phyloP scores from a whole-genome alignment of 2,797 vertebrate genomes.

The Esox lucius region DNA sequence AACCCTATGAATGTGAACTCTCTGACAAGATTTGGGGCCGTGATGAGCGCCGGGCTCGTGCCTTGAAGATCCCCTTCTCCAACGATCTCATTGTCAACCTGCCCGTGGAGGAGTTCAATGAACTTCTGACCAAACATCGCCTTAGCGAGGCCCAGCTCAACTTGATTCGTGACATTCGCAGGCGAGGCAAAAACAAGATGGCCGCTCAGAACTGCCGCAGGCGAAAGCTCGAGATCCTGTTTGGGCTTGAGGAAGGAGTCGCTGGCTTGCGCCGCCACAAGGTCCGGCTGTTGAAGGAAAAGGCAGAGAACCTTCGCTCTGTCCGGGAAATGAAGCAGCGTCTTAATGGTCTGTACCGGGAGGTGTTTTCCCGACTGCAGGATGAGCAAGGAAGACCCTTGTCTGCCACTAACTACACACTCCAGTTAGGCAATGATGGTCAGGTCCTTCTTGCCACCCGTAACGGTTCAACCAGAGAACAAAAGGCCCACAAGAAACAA shows the following conservation, averaged over 20 bases:
- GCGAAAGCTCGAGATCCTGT: constrained; percentile 86
- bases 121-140: constrained; percentile 82
- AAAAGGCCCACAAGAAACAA: constrained; percentile 79
- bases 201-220: constrained; percentile 95
- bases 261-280: constrained; percentile 81
- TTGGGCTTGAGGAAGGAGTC: constrained; percentile 82
- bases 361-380: constrained; percentile 84
- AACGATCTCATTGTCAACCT: constrained; percentile 90
- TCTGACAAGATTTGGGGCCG: constrained; percentile 73
- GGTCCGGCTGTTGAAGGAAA: constrained; percentile 83
- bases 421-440: constrained; percentile 78
- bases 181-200: constrained; percentile 96
- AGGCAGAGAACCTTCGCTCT: constrained; percentile 82
- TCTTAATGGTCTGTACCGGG: constrained; percentile 83
- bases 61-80: constrained; percentile 91
- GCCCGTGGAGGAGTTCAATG: constrained; percentile 93
- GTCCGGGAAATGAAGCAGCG: constrained; percentile 87
- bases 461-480: constrained; percentile 54
- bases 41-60: constrained; percentile 82
- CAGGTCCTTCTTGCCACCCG: constrained; percentile 76
- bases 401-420: constrained; percentile 76
- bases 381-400: constrained; percentile 85
- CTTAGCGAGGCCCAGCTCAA: constrained; percentile 86
- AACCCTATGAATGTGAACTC: constrained; percentile 41
- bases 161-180: constrained; percentile 89